Percentiles rank a stretch among this genome's conserved stretches.
Evolutionary conservation across 2,113 vertebrate species (phyloP).

Genomic region (Calyptomena viridis): DNA sequence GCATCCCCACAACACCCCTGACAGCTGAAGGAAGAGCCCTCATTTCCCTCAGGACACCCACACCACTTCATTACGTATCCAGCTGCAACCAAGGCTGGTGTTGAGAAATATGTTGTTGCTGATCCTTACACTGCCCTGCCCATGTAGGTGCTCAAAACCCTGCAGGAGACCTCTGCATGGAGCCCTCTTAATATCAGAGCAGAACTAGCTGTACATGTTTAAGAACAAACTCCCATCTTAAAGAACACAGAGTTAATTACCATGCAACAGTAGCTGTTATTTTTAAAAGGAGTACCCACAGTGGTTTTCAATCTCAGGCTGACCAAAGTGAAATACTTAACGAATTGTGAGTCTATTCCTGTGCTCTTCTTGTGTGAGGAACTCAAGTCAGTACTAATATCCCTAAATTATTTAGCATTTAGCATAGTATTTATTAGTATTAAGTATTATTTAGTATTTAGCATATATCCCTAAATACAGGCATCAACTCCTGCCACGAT

Average conservation of each 20-base stretch:
- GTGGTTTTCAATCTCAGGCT: neutral
- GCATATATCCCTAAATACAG: no score
- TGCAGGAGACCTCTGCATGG: neutral
- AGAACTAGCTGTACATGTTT: neutral
- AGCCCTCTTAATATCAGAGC: neutral
- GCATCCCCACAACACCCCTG: neutral
- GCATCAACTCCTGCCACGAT: neutral
- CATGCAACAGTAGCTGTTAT: neutral
- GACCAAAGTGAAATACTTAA: neutral
- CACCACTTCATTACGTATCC: neutral
- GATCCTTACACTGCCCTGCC: neutral
- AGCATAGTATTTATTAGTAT: no score
- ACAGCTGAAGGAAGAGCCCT: no score
- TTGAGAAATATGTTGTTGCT: rapidly evolving
- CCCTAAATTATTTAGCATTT: no score
- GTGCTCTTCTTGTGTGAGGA: neutral
- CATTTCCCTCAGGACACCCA: neutral
- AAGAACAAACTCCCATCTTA: neutral
- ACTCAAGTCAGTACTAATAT: neutral
- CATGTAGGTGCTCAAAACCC: rapidly evolving
- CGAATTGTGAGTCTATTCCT: neutral
- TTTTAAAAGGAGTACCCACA: neutral
- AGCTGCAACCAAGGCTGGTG: neutral
- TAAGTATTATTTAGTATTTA: no score
- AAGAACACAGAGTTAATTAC: neutral